Evolutionary conservation across 1,140 invertebrate species (phyloP).

Genomic region (Cydia fagiglandana): DNA sequence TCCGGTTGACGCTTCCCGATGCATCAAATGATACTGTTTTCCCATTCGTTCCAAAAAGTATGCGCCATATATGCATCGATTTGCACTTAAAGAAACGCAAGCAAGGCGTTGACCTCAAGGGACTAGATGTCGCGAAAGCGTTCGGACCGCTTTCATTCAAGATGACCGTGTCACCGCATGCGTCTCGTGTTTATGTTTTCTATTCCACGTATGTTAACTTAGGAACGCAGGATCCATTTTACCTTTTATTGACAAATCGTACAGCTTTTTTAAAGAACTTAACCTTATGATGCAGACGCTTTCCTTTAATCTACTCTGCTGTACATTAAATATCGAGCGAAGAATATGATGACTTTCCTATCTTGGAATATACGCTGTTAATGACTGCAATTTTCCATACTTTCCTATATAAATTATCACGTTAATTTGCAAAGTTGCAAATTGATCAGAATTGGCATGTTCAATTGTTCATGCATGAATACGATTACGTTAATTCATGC

Average conservation of each 20-base stretch:
- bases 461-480: neutral
- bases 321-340: too few species aligned
- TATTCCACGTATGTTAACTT: slow-evolving; percentile 20
- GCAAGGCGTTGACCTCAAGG: slow-evolving; percentile 30
- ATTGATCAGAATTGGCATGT: neutral
- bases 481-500: neutral
- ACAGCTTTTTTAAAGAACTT: neutral
- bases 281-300: too few species aligned
- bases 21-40: too few species aligned
- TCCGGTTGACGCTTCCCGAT: neutral
- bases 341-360: too few species aligned
- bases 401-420: neutral
- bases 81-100: slow-evolving; percentile 13
- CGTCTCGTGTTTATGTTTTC: slow-evolving; percentile 22
- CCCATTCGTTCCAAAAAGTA: too few species aligned
- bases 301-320: too few species aligned
- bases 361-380: neutral
- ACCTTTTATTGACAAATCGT: neutral
- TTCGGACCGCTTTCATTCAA: slow-evolving; percentile 27
- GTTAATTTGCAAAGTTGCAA: neutral
- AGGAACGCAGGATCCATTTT: neutral
- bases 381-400: neutral
- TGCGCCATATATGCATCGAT: neutral
- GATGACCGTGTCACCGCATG: slow-evolving; percentile 22
- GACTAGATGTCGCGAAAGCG: slow-evolving; percentile 29